Evolutionary conservation across 2,888 invertebrate genomes (phyloP).

Genomic region (Coleophora flavipennella): DNA sequence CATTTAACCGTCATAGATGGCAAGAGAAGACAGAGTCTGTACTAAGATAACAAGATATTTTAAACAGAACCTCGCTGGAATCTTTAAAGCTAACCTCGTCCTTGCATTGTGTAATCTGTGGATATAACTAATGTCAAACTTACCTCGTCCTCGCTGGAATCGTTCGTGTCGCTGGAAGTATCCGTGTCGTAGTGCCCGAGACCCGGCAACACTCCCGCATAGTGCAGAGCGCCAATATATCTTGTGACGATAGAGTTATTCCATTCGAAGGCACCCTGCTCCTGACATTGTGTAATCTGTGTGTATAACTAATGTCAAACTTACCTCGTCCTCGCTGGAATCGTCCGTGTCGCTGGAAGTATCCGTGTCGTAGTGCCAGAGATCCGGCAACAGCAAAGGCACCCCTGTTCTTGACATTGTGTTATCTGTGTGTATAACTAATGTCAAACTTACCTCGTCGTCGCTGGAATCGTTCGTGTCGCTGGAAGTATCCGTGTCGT

Average conservation of each 20-base stretch:
- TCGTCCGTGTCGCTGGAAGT: conserved; percentile 82
- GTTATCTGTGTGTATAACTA: no score
- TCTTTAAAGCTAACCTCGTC: no score
- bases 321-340: conserved; percentile 73
- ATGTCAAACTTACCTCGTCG: conserved; percentile 40
- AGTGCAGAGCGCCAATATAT: conserved; percentile 66
- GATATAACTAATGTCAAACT: no score
- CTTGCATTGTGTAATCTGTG: no score
- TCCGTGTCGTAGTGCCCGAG: conserved; percentile 80
- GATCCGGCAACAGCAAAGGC: conserved; percentile 88
- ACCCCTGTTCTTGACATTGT: no score
- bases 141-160: conserved; percentile 74
- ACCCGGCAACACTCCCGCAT: conserved; percentile 87
- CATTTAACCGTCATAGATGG: no score
- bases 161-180: conserved; percentile 81
- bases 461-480: conserved; percentile 81
- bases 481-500: conserved; percentile 77
- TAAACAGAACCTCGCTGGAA: no score
- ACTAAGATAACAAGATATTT: no score
- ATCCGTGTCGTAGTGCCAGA: conserved; percentile 79
- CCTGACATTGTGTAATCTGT: no score
- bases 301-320: no score
- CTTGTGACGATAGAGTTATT: neutral
- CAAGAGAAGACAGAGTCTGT: no score
- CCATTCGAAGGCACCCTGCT: no score